Conservation (phyloP, 2,797 vertebrate species). For the Lagodon rhomboides region DNA sequence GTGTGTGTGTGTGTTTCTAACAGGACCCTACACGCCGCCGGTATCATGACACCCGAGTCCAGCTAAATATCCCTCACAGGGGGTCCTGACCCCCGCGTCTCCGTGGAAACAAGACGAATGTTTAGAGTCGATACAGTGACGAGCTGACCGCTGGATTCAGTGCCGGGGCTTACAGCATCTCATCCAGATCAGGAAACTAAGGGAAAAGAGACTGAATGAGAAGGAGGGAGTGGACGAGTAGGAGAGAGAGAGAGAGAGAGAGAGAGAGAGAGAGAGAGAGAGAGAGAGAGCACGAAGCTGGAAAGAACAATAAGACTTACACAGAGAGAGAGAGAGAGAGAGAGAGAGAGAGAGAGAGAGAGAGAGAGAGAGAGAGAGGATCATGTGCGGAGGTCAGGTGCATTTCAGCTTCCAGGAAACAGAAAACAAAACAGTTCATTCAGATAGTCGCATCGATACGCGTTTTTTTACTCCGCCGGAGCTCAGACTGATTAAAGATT, state of each 20-base stretch:
- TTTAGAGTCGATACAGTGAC: slow-evolving; percentile 37
- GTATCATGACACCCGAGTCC: slow-evolving; percentile 12
- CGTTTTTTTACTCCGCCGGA: background rate
- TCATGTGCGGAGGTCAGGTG: slow-evolving; percentile 30
- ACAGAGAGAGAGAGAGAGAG: background rate
- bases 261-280: slow-evolving; percentile 8
- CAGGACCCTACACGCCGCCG: background rate
- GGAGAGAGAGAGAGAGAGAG: background rate
- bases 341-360: slow-evolving; percentile 3
- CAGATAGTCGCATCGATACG: background rate
- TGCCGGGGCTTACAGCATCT: background rate
- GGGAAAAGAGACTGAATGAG: background rate
- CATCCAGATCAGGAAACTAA: too few species aligned
- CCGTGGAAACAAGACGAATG: slow-evolving; percentile 30
- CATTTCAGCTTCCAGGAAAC: slow-evolving; percentile 54
- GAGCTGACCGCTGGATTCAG: background rate
- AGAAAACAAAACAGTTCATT: slow-evolving; percentile 36
- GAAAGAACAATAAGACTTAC: slow-evolving; percentile 2
- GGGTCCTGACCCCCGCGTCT: slow-evolving; percentile 3
- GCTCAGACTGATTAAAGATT: slow-evolving; percentile 30
- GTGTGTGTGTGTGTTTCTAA: slow-evolving; percentile 9
- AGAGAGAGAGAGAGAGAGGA: slow-evolving; percentile 8
- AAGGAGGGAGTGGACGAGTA: background rate
- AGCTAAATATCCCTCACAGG: background rate
- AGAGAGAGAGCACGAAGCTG: background rate